These are phyloP conservation scores for Siderastrea radians DNA, from an alignment of 92 coral and sea anemone genomes.

Conservation along the genomic window DNA sequence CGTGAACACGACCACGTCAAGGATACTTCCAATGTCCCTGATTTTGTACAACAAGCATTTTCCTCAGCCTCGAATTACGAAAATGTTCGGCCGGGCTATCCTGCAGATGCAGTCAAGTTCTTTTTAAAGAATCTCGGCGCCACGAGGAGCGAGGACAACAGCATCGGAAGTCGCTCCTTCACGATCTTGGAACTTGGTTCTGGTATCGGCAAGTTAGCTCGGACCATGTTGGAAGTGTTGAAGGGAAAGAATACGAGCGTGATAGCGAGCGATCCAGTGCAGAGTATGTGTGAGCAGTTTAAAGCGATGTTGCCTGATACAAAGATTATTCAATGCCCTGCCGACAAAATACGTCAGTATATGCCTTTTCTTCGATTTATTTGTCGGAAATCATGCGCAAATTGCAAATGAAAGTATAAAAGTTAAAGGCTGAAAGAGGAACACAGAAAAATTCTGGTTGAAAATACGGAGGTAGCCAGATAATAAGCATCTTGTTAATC, in stretches of 20 bases:
- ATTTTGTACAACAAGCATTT: constrained; percentile 21
- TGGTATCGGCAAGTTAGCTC: constrained; percentile 33
- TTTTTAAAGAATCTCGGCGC: constrained; percentile 39
- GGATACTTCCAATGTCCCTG: neutral
- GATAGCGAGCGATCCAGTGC: constrained; percentile 59
- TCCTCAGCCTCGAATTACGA: constrained; percentile 44
- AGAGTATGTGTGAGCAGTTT: constrained; percentile 54
- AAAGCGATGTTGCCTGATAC: constrained; percentile 40
- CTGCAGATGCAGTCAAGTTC: constrained; percentile 29
- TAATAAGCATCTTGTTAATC: no score
- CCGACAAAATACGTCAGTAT: constrained; percentile 61
- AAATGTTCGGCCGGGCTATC: constrained; percentile 19
- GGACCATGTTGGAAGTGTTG: constrained; percentile 49
- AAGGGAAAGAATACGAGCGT: constrained; percentile 25
- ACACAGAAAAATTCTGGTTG: no score
- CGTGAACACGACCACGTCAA: no score
- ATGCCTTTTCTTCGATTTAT: no score
- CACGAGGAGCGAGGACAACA: no score
- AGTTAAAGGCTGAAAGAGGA: no score
- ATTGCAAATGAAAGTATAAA: no score
- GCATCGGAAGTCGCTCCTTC: neutral
- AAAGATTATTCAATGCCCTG: constrained; percentile 49
- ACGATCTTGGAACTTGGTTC: constrained; percentile 50
- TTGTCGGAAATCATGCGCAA: no score
- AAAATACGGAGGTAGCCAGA: no score